phyloP scores from a whole-genome alignment of 2,797 vertebrate genomes.

The Channallabes apus region DNA sequence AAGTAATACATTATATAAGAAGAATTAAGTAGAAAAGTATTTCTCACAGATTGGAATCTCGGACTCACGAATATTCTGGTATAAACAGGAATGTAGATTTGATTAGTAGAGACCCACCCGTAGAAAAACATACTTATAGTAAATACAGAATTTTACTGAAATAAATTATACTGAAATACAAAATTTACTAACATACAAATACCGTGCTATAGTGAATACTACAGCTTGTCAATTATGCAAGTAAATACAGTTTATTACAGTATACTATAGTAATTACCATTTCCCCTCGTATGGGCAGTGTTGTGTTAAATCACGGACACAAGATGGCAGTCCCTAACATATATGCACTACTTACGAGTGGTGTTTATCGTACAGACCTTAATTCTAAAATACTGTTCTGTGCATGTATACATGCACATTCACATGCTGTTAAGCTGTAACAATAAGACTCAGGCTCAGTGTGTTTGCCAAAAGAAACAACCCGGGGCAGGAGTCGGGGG shows the following conservation, averaged over 20 bases:
- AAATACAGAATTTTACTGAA: too few species aligned
- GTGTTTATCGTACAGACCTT: neutral
- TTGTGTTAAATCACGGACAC: slow-evolving; percentile 9
- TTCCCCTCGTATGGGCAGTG: neutral
- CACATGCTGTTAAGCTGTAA: neutral
- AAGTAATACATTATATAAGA: neutral
- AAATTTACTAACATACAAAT: too few species aligned
- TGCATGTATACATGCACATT: neutral
- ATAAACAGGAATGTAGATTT: too few species aligned
- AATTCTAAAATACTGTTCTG: neutral
- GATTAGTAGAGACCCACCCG: too few species aligned
- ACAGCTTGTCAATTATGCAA: too few species aligned
- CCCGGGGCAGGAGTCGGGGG: neutral
- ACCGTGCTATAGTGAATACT: too few species aligned
- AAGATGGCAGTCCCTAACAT: slow-evolving; percentile 20
- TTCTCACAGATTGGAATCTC: neutral
- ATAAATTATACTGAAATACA: too few species aligned
- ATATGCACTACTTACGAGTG: neutral
- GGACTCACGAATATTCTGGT: too few species aligned
- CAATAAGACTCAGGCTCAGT: neutral
- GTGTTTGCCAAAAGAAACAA: neutral
- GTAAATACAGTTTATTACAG: too few species aligned
- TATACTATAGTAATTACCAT: too few species aligned
- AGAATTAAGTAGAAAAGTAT: neutral
- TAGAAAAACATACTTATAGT: too few species aligned